Evolutionary conservation across 2,888 invertebrate genomes (phyloP), one percentile per base, ranked within the genome.

Genomic region (Athetis lepigone): DNA sequence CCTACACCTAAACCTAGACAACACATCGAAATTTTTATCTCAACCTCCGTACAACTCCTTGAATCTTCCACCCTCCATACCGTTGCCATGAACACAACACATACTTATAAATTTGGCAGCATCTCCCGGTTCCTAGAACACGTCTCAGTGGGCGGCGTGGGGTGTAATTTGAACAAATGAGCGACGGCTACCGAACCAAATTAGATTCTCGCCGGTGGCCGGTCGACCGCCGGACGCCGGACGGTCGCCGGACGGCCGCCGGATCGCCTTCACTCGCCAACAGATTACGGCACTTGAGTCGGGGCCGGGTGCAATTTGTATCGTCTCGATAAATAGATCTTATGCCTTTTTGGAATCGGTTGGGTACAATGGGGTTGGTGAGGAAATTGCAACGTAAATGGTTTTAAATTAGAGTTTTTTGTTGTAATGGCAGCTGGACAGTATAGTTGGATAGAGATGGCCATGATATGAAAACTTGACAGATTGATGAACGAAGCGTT

Each of bases 111-210:
- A 71, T 51, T 67, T 76, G 65, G 75, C 63, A 75, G 61, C 56
- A 63, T 66, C 71, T 71, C 65, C 60, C 59, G 61, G 27, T 67
- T 70, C 75, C 77, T 84, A 79, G 78, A 73, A 70, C 83, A 79
- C 82, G 85, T 85, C 85, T 83, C 77, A 54, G 66, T 56, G 72
- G 72, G 77, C 62, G 82, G 77, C 68, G 69, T 65, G 80, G 82
- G 82, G 80, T 79, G 83, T 87, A 87, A 87, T 87, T 82, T 83
- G 96, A 95, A 96, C 96, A 96, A 96, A 96, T 96, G 96, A 96
- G 95, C 95, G 93, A 92, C 91, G 94, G 93, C 95, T 93, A 93
- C 92, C 92, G 94, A 95, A 95, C 96, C 95, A 96, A 96, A 96
- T 96, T 96, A 96, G 96, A 96, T 96, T 96, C 88, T 92, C 91